Percentiles rank a stretch among this genome's conserved stretches.
Conservation (phyloP, 2,113 vertebrate genomes). For the Lepus timidus region DNA sequence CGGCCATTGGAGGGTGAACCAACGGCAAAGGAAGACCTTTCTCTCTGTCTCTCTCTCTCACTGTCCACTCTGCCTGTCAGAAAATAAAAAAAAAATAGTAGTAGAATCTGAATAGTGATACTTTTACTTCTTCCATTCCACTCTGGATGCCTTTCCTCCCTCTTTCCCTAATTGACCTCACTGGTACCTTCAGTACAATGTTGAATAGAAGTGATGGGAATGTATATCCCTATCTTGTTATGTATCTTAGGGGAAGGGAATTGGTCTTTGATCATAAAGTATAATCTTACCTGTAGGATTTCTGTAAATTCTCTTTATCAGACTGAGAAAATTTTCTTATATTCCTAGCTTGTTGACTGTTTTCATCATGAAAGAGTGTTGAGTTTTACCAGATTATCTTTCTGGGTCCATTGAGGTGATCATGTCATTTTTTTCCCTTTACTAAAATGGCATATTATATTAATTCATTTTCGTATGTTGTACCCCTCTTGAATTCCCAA, state of each 20-base stretch:
- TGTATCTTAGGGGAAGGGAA: background rate
- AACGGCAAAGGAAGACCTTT: no score
- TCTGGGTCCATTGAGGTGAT: background rate
- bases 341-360: background rate
- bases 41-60: no score
- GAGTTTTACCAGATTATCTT: slow-evolving; percentile 9
- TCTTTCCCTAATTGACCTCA: background rate
- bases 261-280: slow-evolving; percentile 10
- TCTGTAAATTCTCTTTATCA: slow-evolving; percentile 22
- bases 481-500: background rate
- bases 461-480: slow-evolving; percentile 7
- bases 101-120: background rate
- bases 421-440: background rate
- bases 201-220: background rate
- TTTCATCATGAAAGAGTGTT: slow-evolving; percentile 19
- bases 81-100: no score
- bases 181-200: background rate
- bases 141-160: background rate
- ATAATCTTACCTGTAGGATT: background rate
- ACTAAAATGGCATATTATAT: background rate
- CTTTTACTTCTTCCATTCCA: slow-evolving; percentile 37
- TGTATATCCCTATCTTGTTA: background rate
- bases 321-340: background rate
- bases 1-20: no score
- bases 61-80: no score